Percentiles rank a stretch among this genome's conserved stretches.
Conservation (phyloP, 2,888 invertebrate species). For the Bombylius major region DNA sequence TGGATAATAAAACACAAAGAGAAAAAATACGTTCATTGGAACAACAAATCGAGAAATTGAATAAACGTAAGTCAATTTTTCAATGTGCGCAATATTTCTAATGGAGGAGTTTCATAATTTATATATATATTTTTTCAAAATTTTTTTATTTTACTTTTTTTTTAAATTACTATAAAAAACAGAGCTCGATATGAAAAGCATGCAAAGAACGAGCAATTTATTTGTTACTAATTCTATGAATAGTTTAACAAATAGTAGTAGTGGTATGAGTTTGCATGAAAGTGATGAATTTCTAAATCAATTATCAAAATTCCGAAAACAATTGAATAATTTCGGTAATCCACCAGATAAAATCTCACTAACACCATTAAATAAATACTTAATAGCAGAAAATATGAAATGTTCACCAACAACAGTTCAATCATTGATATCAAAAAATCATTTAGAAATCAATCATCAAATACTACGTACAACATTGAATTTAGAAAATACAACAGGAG, state of each 20-base stretch:
- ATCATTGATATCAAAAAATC: not conserved
- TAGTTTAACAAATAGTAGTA: constrained; percentile 7
- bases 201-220: not conserved
- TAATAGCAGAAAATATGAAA: not conserved
- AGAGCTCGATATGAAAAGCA: constrained; percentile 6
- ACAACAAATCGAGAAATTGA: constrained; percentile 68
- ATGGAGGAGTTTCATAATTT: too few relatives aligned
- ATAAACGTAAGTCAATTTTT: constrained; percentile 32
- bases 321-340: constrained; percentile 9
- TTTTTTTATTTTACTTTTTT: not conserved
- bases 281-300: constrained; percentile 12
- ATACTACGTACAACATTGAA: constrained; percentile 2
- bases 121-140: not conserved
- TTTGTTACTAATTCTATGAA: constrained; percentile 7
- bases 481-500: constrained; percentile 5
- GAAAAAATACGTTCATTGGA: constrained; percentile 65
- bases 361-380: not conserved
- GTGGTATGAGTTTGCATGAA: not conserved
- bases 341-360: not conserved
- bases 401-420: not conserved
- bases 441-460: not conserved
- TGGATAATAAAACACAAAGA: constrained; percentile 68
- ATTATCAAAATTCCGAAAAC: constrained; percentile 7
- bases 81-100: too few relatives aligned
- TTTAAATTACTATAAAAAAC: not conserved